phyloP scores from a whole-genome alignment of 2,113 vertebrate genomes.

The Crocuta crocuta region DNA sequence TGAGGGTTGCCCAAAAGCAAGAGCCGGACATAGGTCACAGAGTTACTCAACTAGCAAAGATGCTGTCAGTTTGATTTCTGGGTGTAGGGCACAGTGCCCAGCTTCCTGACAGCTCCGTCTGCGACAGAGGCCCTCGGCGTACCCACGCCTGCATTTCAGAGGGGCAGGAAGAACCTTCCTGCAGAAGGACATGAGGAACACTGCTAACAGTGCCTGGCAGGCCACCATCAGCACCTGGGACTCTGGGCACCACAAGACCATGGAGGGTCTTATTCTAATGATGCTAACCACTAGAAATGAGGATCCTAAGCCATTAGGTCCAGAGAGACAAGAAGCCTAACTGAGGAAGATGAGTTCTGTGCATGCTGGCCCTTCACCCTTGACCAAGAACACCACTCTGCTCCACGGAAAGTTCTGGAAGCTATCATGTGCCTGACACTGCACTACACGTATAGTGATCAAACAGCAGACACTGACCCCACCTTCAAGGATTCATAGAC shows the following conservation, averaged over 20 bases:
- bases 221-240: background rate
- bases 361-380: rapidly evolving
- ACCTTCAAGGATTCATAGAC: background rate
- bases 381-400: background rate
- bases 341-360: background rate
- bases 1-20: background rate
- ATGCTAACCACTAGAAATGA: background rate
- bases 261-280: rapidly evolving
- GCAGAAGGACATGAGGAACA: rapidly evolving
- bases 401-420: background rate
- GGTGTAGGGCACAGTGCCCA: too few relatives aligned
- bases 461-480: background rate
- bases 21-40: background rate
- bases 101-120: background rate
- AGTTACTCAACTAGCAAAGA: background rate
- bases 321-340: background rate
- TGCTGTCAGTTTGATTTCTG: background rate
- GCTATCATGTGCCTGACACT: rapidly evolving
- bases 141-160: background rate
- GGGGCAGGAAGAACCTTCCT: background rate
- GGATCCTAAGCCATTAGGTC: background rate
- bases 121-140: background rate
- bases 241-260: background rate
- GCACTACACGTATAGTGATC: rapidly evolving
- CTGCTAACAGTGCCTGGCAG: rapidly evolving